Evolutionary conservation across 2,888 invertebrate species (phyloP), one percentile per base, ranked within the genome.

Genomic region (Ditula angustiorana): DNA sequence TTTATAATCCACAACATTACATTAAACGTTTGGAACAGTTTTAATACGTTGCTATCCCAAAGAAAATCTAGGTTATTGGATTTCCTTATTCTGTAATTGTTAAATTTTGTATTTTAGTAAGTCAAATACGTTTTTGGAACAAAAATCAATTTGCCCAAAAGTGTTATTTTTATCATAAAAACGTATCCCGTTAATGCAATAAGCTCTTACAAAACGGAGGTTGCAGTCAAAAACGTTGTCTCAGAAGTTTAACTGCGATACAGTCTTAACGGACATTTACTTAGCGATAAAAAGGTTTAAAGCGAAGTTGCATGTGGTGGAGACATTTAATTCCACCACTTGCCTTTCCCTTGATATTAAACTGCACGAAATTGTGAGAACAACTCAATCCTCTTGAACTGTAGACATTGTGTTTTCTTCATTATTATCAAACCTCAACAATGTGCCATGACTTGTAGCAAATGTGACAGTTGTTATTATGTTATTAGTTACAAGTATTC

Each of bases 261-360:
- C 33, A 4, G 35, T 13, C 13, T 37, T 37, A 37, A 37, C 35
- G 35, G 35, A 37, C 16, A 16, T 16, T 37, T 37, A 13, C 13
- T 41, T 13, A 37, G n/a, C n/a, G n/a, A 16, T 16, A 47, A 47
- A 60, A 47, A 62, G 33, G 8, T 35, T 49, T 11, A 49, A 56
- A 19, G n/a, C 23, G 10, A 19, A 26, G 13, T 35, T 5, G 23
- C 41, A 30, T 44, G 24, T 41, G 44, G 13, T n/a, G 50, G 33
- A 33, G 23, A 57, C 57, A 58, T 30, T 57, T 52, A 44, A 23
- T 24, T 28, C 5, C 10, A 13, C 44, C 35, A 44, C 10, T 23
- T 0, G 62, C 62, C 37, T 58, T 63, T 63, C 50, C 50, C 63
- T 26, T 58, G 23, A 49, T 56, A 30, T 46, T 13, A 58, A 63